phyloP scores from a whole-genome alignment of 2,888 invertebrate genomes.

The Agrochola lychnidis region DNA sequence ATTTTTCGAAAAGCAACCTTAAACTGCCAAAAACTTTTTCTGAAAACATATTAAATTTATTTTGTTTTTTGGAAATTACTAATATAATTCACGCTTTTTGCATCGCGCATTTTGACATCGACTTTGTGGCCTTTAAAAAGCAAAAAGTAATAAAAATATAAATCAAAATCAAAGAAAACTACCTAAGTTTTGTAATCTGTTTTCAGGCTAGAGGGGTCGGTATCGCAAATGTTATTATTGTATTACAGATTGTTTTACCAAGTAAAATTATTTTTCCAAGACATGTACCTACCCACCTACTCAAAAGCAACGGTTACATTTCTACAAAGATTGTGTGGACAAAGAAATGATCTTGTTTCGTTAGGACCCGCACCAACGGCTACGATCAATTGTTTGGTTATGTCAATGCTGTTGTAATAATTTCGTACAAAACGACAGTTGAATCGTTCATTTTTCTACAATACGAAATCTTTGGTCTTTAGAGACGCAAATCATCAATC shows the following conservation, averaged over 20 bases:
- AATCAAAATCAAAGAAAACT: neutral
- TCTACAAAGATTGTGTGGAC: too few species aligned
- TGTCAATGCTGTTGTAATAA: slow-evolving; percentile 21
- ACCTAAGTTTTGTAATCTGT: neutral
- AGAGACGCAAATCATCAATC: neutral
- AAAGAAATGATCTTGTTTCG: slow-evolving; percentile 13
- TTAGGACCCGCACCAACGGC: neutral
- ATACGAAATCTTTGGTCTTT: slow-evolving; percentile 17
- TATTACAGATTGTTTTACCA: neutral
- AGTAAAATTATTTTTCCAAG: neutral
- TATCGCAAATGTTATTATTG: neutral
- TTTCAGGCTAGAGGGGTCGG: neutral
- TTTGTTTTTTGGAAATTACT: neutral
- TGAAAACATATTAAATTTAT: neutral
- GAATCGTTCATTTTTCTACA: slow-evolving; percentile 1
- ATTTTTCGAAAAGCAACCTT: neutral
- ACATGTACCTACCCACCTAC: too few species aligned
- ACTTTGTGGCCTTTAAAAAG: neutral
- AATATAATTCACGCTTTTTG: neutral
- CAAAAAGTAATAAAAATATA: neutral
- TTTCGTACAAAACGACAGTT: slow-evolving; percentile 6
- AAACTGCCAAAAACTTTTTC: neutral
- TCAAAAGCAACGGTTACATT: slow-evolving; percentile 5
- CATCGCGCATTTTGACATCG: neutral
- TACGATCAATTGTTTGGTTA: slow-evolving; percentile 13